phyloP scores from a whole-genome alignment of 2,888 invertebrate species.

The Sympetrum striolatum region DNA sequence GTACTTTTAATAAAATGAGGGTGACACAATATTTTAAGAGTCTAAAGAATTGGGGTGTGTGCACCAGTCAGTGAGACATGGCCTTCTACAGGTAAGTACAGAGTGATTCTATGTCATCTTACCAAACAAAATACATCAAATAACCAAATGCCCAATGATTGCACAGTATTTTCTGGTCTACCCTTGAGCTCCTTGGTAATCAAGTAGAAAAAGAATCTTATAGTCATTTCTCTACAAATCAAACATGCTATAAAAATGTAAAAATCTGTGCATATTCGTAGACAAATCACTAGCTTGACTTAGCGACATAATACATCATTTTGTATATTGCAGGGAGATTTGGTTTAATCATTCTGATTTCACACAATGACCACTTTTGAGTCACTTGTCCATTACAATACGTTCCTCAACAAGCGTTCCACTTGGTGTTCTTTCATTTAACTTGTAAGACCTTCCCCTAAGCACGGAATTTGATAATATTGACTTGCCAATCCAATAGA shows the following conservation, averaged over 20 bases:
- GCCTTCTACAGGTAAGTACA: slow-evolving; percentile 33
- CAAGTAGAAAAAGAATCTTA: slow-evolving; percentile 49
- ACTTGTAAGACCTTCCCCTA: slow-evolving; percentile 39
- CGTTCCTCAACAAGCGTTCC: slow-evolving; percentile 48
- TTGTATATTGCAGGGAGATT: slow-evolving; percentile 49
- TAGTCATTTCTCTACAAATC: slow-evolving; percentile 50
- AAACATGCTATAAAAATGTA: slow-evolving; percentile 51
- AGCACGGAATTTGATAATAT: slow-evolving; percentile 49
- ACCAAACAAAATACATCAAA: slow-evolving; percentile 44
- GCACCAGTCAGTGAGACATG: slow-evolving; percentile 15
- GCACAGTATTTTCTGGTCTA: slow-evolving; percentile 39
- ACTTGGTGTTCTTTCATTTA: slow-evolving; percentile 40
- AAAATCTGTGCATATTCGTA: slow-evolving; percentile 51
- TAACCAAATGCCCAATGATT: slow-evolving; percentile 44
- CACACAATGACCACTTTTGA: slow-evolving; percentile 49
- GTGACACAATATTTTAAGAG: slow-evolving; percentile 3
- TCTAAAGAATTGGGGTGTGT: slow-evolving; percentile 7
- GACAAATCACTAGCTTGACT: slow-evolving; percentile 49
- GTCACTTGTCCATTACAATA: slow-evolving; percentile 45
- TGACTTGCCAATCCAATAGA: slow-evolving; percentile 47
- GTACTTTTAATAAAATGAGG: slow-evolving; percentile 2
- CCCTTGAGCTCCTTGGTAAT: slow-evolving; percentile 49
- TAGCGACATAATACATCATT: slow-evolving; percentile 48
- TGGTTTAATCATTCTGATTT: slow-evolving; percentile 43
- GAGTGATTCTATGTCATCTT: slow-evolving; percentile 38